Evolutionary conservation across 53 echinoderm and acorn worm species (phyloP).

Genomic region (Apostichopus leukothele): DNA sequence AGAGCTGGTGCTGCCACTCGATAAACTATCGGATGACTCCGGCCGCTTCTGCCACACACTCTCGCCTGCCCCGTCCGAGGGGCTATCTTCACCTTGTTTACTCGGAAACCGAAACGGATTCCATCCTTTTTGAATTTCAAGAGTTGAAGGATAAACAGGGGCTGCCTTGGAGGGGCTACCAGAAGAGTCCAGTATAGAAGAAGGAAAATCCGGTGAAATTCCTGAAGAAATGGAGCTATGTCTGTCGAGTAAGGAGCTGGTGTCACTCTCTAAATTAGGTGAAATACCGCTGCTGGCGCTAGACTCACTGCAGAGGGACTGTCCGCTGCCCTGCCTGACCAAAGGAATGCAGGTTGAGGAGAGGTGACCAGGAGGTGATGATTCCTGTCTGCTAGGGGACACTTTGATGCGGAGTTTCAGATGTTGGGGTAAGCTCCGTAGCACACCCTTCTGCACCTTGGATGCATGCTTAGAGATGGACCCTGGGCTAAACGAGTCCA

Average conservation of each 20-base stretch:
- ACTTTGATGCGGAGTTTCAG: constrained; percentile 43
- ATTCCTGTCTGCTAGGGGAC: constrained; percentile 6
- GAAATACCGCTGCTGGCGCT: constrained; percentile 79
- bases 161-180: constrained; percentile 51
- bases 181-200: constrained; percentile 55
- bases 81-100: constrained; percentile 60
- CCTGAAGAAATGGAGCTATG: constrained; percentile 79
- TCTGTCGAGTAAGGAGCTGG: constrained; percentile 61
- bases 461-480: constrained; percentile 8
- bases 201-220: constrained; percentile 77
- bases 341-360: constrained; percentile 1
- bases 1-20: constrained; percentile 40
- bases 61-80: constrained; percentile 48
- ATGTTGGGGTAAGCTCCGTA: constrained; percentile 34
- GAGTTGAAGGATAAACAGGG: constrained; percentile 33
- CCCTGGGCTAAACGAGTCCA: constrained; percentile 7
- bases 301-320: constrained; percentile 81
- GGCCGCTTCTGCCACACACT: constrained; percentile 78
- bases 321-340: constrained; percentile 73
- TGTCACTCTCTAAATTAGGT: constrained; percentile 69
- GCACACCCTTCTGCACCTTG: constrained; percentile 27
- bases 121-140: constrained; percentile 59
- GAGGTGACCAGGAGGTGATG: background rate
- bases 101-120: constrained; percentile 74
- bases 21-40: constrained; percentile 66